These are phyloP conservation scores for Anguilla pacifica DNA, from an alignment of 2,797 vertebrate species.

Conservation along the genomic window DNA sequence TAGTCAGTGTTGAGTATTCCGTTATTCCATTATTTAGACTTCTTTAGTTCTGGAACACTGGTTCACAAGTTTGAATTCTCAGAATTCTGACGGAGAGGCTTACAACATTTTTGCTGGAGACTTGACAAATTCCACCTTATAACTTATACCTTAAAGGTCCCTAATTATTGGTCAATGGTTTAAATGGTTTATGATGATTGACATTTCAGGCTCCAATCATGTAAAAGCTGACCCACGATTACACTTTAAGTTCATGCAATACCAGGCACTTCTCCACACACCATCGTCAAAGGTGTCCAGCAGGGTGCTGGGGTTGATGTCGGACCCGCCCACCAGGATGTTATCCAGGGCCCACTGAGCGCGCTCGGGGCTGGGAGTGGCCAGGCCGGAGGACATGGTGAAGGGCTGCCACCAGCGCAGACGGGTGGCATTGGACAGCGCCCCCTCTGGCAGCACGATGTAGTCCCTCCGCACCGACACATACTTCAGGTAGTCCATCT, in stretches of 20 bases:
- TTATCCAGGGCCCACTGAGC: slow-evolving; percentile 98
- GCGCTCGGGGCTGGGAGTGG: slow-evolving; percentile 83
- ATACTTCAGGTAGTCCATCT: slow-evolving; percentile 98
- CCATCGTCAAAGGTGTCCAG: slow-evolving; percentile 96
- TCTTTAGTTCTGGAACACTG: too few relatives aligned
- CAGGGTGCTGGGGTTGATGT: slow-evolving; percentile 95
- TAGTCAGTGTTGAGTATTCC: too few relatives aligned
- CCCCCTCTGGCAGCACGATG: slow-evolving; percentile 86
- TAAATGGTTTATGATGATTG: too few relatives aligned
- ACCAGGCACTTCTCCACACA: slow-evolving; percentile 53
- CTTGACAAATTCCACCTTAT: too few relatives aligned
- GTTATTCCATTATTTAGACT: too few relatives aligned
- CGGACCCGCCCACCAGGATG: slow-evolving; percentile 92
- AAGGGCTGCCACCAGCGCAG: slow-evolving; percentile 99
- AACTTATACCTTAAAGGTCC: too few relatives aligned
- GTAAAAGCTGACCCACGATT: too few relatives aligned
- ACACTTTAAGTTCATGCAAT: neutral
- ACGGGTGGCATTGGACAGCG: slow-evolving; percentile 90
- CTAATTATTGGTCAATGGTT: too few relatives aligned
- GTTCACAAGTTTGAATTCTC: too few relatives aligned
- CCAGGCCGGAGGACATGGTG: slow-evolving; percentile 82
- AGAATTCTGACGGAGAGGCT: too few relatives aligned
- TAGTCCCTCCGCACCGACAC: slow-evolving; percentile 93
- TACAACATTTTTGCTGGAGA: too few relatives aligned
- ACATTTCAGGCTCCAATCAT: too few relatives aligned